Evolutionary conservation across 1,140 invertebrate species (phyloP), one percentile per base, ranked within the genome.

Genomic region (Drosophila saltans): DNA sequence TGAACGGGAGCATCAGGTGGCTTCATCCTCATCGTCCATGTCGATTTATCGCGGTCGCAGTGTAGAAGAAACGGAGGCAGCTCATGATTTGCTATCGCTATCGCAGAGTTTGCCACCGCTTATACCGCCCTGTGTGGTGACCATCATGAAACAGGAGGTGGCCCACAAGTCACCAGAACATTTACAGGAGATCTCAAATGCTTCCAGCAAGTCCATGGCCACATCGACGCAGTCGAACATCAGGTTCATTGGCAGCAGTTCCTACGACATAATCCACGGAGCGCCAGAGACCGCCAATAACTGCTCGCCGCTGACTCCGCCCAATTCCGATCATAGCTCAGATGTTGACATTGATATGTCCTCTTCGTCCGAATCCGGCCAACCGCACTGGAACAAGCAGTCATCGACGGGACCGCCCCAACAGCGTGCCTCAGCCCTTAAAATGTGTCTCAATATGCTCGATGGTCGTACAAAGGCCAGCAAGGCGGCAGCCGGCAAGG

Each of bases 41-140:
- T 66, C 43, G 26, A 91, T 95, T 66, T 94, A 94, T 66, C 93
- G 94, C 8, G 93, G 94, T 60, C 93, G 95, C 66, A 96, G 96
- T 57, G 94, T 95, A 1, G 96, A 96, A 78, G 97, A 97, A 89
- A 97, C 96, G 1, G 96, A 97, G 92, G 96, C 96, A 3, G 97
- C 97, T 1, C 96, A 97, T 81, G 96, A 97, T 86, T 93, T 97
- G n/a, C 92, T 97, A 11, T 97, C 97, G 67, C 93, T 97, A 9
- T 96, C 96, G 2, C 94, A 96, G 65, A 96, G 96, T 43, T 83
- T 97, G 64, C 96, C 96, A 0, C 96, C 96, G 0, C 92, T 97
- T 9, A 95, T 95, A 30, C 95, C 95, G 0, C 95, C 95, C 0
- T 94, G 94, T 55, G 94, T 95, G 62, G 93, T 94, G 16, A 94